Evolutionary conservation across 2,113 vertebrate genomes (phyloP), one percentile per base, ranked within the genome.

Genomic region (Desmodus rotundus): DNA sequence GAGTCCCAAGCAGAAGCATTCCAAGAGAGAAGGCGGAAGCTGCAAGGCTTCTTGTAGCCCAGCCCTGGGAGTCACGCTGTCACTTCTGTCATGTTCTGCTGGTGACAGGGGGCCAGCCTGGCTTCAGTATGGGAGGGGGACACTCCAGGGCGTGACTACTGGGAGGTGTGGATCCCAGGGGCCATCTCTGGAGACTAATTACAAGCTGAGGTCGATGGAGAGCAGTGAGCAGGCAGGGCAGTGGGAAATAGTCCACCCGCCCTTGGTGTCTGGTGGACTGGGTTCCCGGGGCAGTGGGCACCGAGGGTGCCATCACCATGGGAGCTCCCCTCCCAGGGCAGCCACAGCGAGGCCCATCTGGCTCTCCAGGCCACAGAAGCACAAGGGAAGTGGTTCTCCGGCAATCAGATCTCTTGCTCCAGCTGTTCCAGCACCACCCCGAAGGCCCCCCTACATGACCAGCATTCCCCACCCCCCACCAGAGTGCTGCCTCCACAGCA

Each of bases 131-230:
- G 28, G 54, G 67, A 83, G 1, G 22, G 38, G 10, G 6, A 6
- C 24, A 38, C 2, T 1, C 22, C 9, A 15, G 31, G 31, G 31
- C 0, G 0, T 7, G 38, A 12, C 15, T 16, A 6, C 63, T 1
- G 2, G 31, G 65, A 80, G 45, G n/a, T 5, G 1, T 0, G 43
- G 67, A 8, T 3, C 20, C 3, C 2, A 5, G 3, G 33, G 22
- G 16, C 41, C 1, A 1, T 8, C 31, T 68, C 10, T 73, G 22
- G 92, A 94, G 45, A 81, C 38, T 14, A 8, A 2, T 15, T 2
- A 28, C 47, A n/a, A 5, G 2, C 3, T 0, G n/a, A 43, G 41
- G 36, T 24, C 33, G 1, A 7, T 4, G 63, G 63, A 13, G 45
- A 45, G 65, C 58, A 7, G 73, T 2, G 50, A n/a, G 47, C 81